Conservation (phyloP, 2,797 vertebrate genomes). For the Melanotaenia trifasciata region DNA sequence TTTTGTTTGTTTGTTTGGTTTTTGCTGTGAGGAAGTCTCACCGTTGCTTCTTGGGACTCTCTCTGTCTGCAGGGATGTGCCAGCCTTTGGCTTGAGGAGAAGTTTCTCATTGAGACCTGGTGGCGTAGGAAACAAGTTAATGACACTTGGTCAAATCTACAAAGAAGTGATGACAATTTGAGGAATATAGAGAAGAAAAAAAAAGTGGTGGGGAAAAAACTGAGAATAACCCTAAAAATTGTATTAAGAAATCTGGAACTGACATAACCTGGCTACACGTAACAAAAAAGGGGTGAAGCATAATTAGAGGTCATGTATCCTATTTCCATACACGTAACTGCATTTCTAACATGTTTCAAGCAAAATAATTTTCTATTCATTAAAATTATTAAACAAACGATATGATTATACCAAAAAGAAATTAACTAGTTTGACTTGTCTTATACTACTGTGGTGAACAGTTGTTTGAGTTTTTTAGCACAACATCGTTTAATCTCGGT, state of each 20-base stretch:
- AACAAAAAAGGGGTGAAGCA: not conserved
- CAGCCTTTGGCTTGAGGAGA: constrained; percentile 82
- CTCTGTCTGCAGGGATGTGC: constrained; percentile 80
- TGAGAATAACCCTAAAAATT: not conserved
- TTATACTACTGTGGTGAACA: not conserved
- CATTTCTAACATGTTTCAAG: not conserved
- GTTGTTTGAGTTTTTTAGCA: too few relatives aligned
- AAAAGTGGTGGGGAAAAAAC: not conserved
- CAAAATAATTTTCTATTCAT: not conserved
- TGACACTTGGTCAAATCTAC: too few relatives aligned
- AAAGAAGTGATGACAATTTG: not conserved
- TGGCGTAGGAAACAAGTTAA: constrained; percentile 10
- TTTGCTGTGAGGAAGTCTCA: constrained; percentile 69
- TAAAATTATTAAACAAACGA: not conserved
- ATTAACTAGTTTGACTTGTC: not conserved
- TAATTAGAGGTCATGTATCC: not conserved
- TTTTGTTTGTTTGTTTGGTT: too few relatives aligned
- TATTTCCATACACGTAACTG: not conserved
- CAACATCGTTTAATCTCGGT: not conserved
- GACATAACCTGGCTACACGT: not conserved
- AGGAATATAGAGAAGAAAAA: not conserved
- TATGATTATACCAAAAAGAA: not conserved
- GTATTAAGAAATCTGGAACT: not conserved
- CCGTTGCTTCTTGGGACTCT: constrained; percentile 87
- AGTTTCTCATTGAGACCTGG: constrained; percentile 88